Base-by-base conservation (phyloP, 2,888 invertebrate species). In the Muscina levida region DNA sequence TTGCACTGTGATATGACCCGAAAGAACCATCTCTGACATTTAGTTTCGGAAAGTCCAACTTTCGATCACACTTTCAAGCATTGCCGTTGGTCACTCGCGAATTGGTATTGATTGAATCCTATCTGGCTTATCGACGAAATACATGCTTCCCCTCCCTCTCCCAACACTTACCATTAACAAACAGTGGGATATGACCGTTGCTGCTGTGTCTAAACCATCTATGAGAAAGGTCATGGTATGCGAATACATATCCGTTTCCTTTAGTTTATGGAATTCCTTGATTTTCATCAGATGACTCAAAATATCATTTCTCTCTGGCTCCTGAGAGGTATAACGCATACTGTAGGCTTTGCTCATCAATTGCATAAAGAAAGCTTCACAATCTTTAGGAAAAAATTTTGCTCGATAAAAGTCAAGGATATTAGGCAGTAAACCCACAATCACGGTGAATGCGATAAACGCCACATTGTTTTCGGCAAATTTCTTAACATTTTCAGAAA, bases 381-480 rank as follows among this genome's bases (percentile, higher is more conserved):
- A 98, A 4, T 93, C 93, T 0, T 89, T 92, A 1, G 85, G 84
- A 31, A 90, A 86, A 17, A 89, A 83, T 68, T 86, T 88, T 1
- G 84, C 83, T 0, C 86, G 86, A 71, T 86, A 85, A 2, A 86
- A 81, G 1, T 84, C 81, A 0, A 85, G 84, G 31, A 91, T 78
- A 0, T 68, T 77, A 0, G 90, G 90, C 72, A 88, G 87, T 4
- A 89, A 77, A 0, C 88, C 87, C 3, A 85, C 84, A 1, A 88
- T 72, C 0, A 89, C 83, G 0, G 87, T 83, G 2, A 86, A 88
- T 0, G 87, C 19, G 1, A 84, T 84, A 68, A 89, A 83, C 0
- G 84, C 82, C 0, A 76, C 83, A 48, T 86, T 87, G 11, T 91
- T 87, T 51, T 86, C 82, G 31, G 90, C 85, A 70, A 91, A 85